These are phyloP conservation scores for Setophaga petechia DNA, from an alignment of 2,113 vertebrate species.

Conservation along the genomic window DNA sequence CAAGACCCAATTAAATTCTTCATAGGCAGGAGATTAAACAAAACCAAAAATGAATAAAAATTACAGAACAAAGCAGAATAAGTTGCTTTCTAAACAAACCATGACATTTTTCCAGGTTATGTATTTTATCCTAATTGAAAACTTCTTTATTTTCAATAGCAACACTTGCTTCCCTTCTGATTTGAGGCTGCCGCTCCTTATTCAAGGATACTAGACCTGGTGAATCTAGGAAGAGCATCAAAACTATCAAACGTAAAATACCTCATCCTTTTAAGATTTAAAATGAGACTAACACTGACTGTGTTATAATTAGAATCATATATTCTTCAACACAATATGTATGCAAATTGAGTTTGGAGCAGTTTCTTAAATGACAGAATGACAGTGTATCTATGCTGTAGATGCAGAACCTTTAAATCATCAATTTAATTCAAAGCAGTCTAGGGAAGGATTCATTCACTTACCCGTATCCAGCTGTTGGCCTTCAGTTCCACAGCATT, in stretches of 20 bases:
- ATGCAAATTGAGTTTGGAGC: neutral
- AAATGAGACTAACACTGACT: neutral
- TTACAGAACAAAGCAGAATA: neutral
- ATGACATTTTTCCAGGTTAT: neutral
- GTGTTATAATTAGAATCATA: conserved; percentile 12
- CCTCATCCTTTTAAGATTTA: neutral
- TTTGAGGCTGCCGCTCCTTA: neutral
- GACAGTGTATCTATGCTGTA: neutral
- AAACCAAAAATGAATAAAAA: neutral
- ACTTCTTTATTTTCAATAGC: neutral
- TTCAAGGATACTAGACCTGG: neutral
- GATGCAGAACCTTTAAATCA: conserved; percentile 48
- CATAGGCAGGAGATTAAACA: conserved; percentile 25
- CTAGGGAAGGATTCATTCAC: conserved; percentile 28
- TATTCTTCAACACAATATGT: neutral
- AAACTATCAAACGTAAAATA: neutral
- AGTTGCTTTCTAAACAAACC: conserved; percentile 14
- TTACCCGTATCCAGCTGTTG: conserved; percentile 90
- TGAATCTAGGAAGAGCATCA: neutral
- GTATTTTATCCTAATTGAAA: conserved; percentile 33
- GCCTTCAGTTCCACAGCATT: conserved; percentile 83
- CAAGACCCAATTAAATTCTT: conserved; percentile 41
- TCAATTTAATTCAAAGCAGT: conserved; percentile 50
- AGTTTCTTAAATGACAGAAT: conserved; percentile 32
- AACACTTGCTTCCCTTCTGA: neutral